Evolutionary conservation across 2,888 invertebrate species (phyloP), one percentile per base, ranked within the genome.

Genomic region (Acholoe squamosa): DNA sequence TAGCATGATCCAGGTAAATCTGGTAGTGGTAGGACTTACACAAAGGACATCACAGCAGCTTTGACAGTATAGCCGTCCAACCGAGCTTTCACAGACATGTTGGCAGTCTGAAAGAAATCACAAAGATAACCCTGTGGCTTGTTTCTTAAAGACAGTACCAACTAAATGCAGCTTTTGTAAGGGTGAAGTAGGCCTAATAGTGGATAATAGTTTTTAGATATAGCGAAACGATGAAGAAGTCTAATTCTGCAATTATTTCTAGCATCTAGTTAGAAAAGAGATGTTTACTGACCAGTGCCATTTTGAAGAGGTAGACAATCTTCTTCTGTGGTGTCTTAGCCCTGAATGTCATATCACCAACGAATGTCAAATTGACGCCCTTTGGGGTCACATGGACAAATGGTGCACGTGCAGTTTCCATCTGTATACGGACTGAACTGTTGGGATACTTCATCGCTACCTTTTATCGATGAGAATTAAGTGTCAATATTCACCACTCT

Each of bases 311-410:
- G n/a, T 80, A 80, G 43, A 80, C 80, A 34, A 80, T 43, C 22
- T 80, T 80, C 22, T 33, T 19, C 19, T 80, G 19, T 34, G 80
- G 80, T 80, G 80, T 80, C 43, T 43, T 80, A 16, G 80, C 80
- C 19, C 80, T 33, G 80, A 89, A 89, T 0, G 33, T 52, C 56
- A 89, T 89, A 19, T 89, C 34, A 14, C 80, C 89, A n/a, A 10
- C 33, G 34, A 89, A 77, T 25, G 31, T 89, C 33, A 89, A n/a
- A 31, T 52, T 34, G n/a, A 77, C 77, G 54, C 28, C 89, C 77
- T 77, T 51, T 25, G 77, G 89, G 0, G 28, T n/a, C 10, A 89
- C 56, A 5, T 33, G 54, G 31, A 89, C 25, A 51, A 56, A 51
- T 52, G 89, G 89, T n/a, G 89, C 56, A 33, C 31, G 19, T 31